phyloP scores from a whole-genome alignment of 1,140 invertebrate species.

The Macrotrachela quadricornifera region DNA sequence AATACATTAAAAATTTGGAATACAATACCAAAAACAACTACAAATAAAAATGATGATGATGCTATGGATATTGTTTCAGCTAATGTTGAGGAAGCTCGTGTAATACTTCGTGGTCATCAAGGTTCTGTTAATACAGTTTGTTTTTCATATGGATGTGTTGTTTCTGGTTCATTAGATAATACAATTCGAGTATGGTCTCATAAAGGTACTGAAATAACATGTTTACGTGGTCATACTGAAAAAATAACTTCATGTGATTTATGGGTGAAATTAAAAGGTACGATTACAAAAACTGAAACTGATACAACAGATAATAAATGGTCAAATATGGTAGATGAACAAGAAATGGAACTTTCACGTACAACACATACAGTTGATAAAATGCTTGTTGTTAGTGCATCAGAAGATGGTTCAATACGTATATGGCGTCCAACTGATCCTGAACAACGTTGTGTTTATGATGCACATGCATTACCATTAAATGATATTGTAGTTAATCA shows the following conservation, averaged over 20 bases:
- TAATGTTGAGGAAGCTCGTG: slow-evolving; percentile 17
- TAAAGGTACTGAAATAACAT: slow-evolving; percentile 26
- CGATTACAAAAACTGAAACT: neutral
- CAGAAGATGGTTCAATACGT: slow-evolving; percentile 22
- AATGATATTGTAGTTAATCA: no score
- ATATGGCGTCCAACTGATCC: slow-evolving; percentile 20
- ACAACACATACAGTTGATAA: slow-evolving; percentile 10
- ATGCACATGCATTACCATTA: no score
- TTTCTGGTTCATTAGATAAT: slow-evolving; percentile 22
- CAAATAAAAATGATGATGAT: no score
- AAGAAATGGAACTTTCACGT: neutral
- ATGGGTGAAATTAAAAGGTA: slow-evolving; percentile 14
- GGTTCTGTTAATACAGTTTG: slow-evolving; percentile 19
- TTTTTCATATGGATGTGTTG: slow-evolving; percentile 23
- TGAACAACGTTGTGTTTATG: neutral
- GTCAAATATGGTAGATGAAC: slow-evolving; percentile 5
- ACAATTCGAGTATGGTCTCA: slow-evolving; percentile 27
- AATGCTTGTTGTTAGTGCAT: slow-evolving; percentile 21
- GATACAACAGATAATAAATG: neutral
- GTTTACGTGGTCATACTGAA: slow-evolving; percentile 21
- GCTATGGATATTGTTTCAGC: neutral
- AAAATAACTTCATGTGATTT: slow-evolving; percentile 24
- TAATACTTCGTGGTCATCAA: slow-evolving; percentile 20
- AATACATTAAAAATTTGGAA: slow-evolving; percentile 7
- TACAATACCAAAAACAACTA: no score